These are phyloP conservation scores for Oreocharis arfaki DNA, from an alignment of 2,113 vertebrate genomes.

Conservation along the genomic window DNA sequence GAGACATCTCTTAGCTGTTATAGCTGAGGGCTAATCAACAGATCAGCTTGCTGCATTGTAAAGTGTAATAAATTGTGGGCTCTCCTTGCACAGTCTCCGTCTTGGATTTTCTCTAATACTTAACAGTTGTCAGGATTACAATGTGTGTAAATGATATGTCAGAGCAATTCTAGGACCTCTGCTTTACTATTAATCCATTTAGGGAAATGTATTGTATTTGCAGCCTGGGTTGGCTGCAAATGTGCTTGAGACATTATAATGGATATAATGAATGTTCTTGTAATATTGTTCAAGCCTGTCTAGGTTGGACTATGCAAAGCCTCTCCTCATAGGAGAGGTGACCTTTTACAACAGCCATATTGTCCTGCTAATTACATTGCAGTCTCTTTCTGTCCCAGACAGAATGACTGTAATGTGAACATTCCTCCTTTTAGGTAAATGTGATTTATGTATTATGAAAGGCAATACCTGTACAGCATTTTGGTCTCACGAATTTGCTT, in stretches of 20 bases:
- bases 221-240: not conserved
- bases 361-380: not conserved
- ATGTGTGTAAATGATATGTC: not conserved
- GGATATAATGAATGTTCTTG: not conserved
- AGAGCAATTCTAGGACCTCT: not conserved
- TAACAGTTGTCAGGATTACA: not conserved
- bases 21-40: not conserved
- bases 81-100: not conserved
- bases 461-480: not conserved
- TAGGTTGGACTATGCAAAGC: not conserved
- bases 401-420: not conserved
- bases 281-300: not conserved
- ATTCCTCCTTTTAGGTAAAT: not conserved
- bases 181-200: not conserved
- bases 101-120: not conserved
- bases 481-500: not conserved
- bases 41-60: not conserved
- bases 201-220: not conserved
- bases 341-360: not conserved
- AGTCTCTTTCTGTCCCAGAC: not conserved
- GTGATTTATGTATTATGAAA: not conserved
- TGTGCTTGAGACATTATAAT: not conserved
- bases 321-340: not conserved
- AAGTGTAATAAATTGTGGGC: not conserved
- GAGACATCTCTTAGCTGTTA: not conserved